phyloP scores from a whole-genome alignment of 2,888 invertebrate species.

The Drosophila cracens region DNA sequence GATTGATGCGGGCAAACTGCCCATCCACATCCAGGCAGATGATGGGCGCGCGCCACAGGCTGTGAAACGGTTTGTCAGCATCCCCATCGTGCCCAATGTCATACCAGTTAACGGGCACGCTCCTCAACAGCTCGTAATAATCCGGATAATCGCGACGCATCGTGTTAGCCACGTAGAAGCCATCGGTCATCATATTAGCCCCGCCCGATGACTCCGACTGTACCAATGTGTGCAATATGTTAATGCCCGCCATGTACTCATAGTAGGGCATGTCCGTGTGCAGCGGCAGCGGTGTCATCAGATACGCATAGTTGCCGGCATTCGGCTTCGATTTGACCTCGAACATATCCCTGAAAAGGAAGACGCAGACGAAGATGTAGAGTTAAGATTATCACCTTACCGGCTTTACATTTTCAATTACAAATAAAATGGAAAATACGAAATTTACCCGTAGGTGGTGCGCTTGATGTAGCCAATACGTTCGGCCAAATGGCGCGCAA shows the following conservation, averaged over 20 bases:
- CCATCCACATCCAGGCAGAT: constrained; percentile 86
- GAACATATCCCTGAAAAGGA: constrained; percentile 86
- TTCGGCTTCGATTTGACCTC: constrained; percentile 88
- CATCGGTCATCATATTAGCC: constrained; percentile 89
- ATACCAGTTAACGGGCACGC: constrained; percentile 89
- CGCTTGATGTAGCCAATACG: constrained; percentile 89
- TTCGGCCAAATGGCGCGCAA: constrained; percentile 86
- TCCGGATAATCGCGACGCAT: constrained; percentile 86
- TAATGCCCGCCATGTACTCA: constrained; percentile 89
- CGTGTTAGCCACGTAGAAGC: constrained; percentile 87
- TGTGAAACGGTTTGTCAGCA: constrained; percentile 87
- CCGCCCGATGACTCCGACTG: constrained; percentile 88
- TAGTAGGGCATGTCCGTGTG: constrained; percentile 92
- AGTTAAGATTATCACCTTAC: not conserved
- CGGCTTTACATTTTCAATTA: not conserved
- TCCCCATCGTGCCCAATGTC: constrained; percentile 88
- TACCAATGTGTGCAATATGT: constrained; percentile 89
- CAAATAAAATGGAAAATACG: not conserved
- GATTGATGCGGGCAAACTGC: constrained; percentile 87
- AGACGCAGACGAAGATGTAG: not conserved
- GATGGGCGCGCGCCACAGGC: constrained; percentile 87
- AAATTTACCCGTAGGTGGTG: constrained; percentile 89
- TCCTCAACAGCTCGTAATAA: constrained; percentile 87
- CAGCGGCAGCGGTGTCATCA: constrained; percentile 88
- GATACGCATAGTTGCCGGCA: constrained; percentile 90